These are phyloP conservation scores for Oreonectes daqikongensis DNA, from an alignment of 2,797 vertebrate species.

Conservation along the genomic window DNA sequence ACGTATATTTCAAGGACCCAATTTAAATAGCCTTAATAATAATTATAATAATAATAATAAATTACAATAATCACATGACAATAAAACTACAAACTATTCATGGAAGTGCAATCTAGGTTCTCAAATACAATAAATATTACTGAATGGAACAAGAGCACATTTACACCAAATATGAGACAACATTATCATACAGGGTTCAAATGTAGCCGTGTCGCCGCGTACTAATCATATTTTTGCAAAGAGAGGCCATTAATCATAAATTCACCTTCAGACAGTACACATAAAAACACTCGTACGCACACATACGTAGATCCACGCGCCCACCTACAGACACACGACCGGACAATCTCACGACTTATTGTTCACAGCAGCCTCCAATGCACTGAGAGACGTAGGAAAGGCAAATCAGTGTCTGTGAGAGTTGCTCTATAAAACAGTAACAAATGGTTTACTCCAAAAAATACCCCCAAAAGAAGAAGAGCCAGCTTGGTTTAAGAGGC, in stretches of 20 bases:
- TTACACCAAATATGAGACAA: constrained; percentile 72
- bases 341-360: constrained; percentile 53
- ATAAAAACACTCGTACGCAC: constrained; percentile 48
- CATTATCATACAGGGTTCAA: constrained; percentile 62
- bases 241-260: constrained; percentile 50
- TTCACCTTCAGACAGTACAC: constrained; percentile 55
- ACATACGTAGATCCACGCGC: constrained; percentile 46
- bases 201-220: constrained; percentile 60
- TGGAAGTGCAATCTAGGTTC: constrained; percentile 93
- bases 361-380: constrained; percentile 54
- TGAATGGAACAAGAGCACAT: constrained; percentile 71
- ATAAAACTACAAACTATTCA: constrained; percentile 90
- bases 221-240: constrained; percentile 59
- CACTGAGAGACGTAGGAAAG: constrained; percentile 60
- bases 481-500: constrained; percentile 45
- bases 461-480: constrained; percentile 42
- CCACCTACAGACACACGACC: constrained; percentile 27
- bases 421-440: constrained; percentile 55
- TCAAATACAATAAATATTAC: constrained; percentile 85
- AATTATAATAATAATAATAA: constrained; percentile 70
- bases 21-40: constrained; percentile 79
- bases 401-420: constrained; percentile 54
- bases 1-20: constrained; percentile 86
- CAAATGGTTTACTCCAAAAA: constrained; percentile 52
- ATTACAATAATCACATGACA: constrained; percentile 61